These are phyloP conservation scores for Drosophila villosipedis DNA, from an alignment of 2,888 invertebrate genomes.

Conservation along the genomic window DNA sequence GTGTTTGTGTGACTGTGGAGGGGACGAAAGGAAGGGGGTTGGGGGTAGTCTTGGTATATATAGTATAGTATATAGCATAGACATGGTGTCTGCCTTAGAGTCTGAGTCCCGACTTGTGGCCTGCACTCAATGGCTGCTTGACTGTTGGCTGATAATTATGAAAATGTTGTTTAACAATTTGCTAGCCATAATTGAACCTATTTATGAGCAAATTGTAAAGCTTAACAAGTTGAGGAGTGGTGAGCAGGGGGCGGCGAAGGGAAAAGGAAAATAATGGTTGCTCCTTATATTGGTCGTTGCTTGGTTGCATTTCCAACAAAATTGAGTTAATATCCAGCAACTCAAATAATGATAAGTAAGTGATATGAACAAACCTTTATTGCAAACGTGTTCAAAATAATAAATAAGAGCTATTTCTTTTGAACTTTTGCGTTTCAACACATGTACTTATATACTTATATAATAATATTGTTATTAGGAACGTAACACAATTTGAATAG, in stretches of 20 bases:
- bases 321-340: slow-evolving; percentile 12
- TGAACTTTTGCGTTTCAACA: not conserved
- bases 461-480: not conserved
- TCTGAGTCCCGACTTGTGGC: slow-evolving; percentile 36
- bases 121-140: slow-evolving; percentile 38
- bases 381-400: not conserved
- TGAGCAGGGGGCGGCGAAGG: no score
- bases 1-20: not conserved
- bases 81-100: not conserved
- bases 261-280: not conserved
- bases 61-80: not conserved
- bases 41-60: not conserved
- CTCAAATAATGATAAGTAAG: not conserved
- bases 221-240: slow-evolving; percentile 6
- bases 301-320: slow-evolving; percentile 9
- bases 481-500: not conserved
- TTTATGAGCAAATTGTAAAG: slow-evolving; percentile 43
- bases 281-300: slow-evolving; percentile 17
- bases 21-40: not conserved
- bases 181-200: slow-evolving; percentile 59
- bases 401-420: not conserved
- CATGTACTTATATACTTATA: not conserved
- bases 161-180: slow-evolving; percentile 64
- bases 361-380: not conserved
- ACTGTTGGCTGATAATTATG: slow-evolving; percentile 59